Conservation (phyloP, 2,113 vertebrate species). For the Elephas maximus region DNA sequence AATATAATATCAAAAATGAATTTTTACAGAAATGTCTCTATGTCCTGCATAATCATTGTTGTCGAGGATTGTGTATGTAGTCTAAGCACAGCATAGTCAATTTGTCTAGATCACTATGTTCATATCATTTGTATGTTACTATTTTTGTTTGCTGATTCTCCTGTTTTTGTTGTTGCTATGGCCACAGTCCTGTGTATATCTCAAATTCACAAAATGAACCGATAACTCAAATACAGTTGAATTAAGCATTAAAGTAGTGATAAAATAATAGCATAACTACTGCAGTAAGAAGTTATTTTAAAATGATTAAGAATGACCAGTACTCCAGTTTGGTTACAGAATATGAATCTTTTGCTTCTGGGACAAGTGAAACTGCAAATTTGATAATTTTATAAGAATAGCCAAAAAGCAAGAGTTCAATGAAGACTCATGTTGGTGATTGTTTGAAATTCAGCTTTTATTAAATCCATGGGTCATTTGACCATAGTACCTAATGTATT, state of each 20-base stretch:
- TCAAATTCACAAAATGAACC: not conserved
- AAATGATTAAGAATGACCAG: not conserved
- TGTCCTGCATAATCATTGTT: slow-evolving; percentile 31
- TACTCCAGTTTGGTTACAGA: not conserved
- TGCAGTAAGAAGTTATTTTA: not conserved
- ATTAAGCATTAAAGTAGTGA: not conserved
- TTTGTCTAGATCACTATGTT: not conserved
- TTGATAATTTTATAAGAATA: not conserved
- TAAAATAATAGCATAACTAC: not conserved
- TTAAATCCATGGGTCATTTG: not conserved
- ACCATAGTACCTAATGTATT: not conserved
- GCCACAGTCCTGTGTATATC: not conserved
- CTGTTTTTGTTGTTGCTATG: not conserved
- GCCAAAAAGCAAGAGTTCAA: not conserved
- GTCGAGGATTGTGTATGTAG: not conserved
- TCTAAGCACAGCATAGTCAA: not conserved
- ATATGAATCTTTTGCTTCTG: not conserved
- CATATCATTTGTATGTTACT: not conserved
- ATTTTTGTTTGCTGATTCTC: not conserved
- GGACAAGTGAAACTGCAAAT: not conserved
- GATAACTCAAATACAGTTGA: not conserved
- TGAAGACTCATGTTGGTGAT: not conserved
- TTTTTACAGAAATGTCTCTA: not conserved
- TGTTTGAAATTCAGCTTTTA: not conserved
- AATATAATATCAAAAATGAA: not conserved